Evolutionary conservation across 2,888 invertebrate genomes (phyloP).

Genomic region (Tubulanus polymorphus): DNA sequence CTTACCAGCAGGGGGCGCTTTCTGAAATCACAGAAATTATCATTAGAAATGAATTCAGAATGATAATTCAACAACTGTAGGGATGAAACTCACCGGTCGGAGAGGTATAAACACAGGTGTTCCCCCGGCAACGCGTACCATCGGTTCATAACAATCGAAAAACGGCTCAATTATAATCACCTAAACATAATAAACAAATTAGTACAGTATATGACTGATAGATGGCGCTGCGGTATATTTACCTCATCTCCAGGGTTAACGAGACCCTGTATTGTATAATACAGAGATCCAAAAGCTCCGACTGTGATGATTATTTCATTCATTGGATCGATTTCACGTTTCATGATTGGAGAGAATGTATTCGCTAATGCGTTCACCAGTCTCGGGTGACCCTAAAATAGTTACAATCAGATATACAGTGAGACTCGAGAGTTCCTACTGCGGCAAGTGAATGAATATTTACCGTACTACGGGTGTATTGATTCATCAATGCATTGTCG

Average conservation of each 20-base stretch:
- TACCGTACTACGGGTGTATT: slow-evolving; percentile 93
- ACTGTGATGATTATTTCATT: slow-evolving; percentile 83
- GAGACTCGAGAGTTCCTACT: slow-evolving; percentile 1
- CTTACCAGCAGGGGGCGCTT: slow-evolving; percentile 51
- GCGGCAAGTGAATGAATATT: no score
- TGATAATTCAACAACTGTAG: slow-evolving; percentile 2
- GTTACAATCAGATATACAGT: not conserved
- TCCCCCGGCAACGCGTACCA: slow-evolving; percentile 86
- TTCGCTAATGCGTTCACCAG: slow-evolving; percentile 79
- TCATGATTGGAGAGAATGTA: slow-evolving; percentile 76
- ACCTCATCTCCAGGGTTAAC: slow-evolving; percentile 70
- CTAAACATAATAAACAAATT: slow-evolving; percentile 57
- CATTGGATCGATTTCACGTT: slow-evolving; percentile 73
- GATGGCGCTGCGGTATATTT: no score
- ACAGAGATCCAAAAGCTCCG: slow-evolving; percentile 94
- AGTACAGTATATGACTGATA: no score
- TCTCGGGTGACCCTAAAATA: slow-evolving; percentile 78
- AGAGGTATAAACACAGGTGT: slow-evolving; percentile 81
- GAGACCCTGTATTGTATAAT: slow-evolving; percentile 78
- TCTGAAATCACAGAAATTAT: slow-evolving; percentile 46
- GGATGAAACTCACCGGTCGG: slow-evolving; percentile 57
- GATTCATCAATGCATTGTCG: slow-evolving; percentile 74
- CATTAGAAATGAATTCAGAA: slow-evolving; percentile 12
- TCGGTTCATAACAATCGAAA: slow-evolving; percentile 96
- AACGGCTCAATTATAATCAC: slow-evolving; percentile 97